phyloP scores from a whole-genome alignment of 2,113 vertebrate genomes.

The Spermophilus dauricus region DNA sequence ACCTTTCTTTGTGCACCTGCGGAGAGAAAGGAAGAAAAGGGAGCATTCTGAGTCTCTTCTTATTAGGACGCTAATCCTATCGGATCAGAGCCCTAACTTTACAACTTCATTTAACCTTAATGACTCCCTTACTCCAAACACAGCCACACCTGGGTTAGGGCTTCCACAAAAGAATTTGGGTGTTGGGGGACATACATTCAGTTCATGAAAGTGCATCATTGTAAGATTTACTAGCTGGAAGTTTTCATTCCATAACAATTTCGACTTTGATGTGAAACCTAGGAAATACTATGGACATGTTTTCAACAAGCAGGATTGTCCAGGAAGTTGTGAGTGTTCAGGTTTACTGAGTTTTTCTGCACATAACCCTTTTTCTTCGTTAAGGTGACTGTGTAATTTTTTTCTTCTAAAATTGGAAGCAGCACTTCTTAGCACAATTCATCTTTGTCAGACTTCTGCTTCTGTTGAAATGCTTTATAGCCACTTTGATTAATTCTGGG shows the following conservation, averaged over 20 bases:
- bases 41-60: accelerated
- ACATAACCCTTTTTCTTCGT: conserved; percentile 25
- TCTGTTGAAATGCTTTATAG: conserved; percentile 60
- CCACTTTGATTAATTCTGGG: conserved; percentile 73
- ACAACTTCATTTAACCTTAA: neutral
- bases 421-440: conserved; percentile 21
- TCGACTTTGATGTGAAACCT: neutral
- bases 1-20: neutral
- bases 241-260: neutral
- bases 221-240: neutral
- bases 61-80: neutral
- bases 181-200: no score
- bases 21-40: accelerated
- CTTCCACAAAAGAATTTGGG: neutral
- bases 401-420: conserved; percentile 73
- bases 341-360: neutral
- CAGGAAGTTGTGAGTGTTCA: neutral
- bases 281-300: no score
- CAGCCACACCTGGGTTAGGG: neutral
- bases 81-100: neutral
- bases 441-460: conserved; percentile 51
- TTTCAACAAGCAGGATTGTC: neutral
- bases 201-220: accelerated
- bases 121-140: neutral
- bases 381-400: conserved; percentile 31